phyloP scores from a whole-genome alignment of 1,140 invertebrate species.

The Drosophila neocordata region DNA sequence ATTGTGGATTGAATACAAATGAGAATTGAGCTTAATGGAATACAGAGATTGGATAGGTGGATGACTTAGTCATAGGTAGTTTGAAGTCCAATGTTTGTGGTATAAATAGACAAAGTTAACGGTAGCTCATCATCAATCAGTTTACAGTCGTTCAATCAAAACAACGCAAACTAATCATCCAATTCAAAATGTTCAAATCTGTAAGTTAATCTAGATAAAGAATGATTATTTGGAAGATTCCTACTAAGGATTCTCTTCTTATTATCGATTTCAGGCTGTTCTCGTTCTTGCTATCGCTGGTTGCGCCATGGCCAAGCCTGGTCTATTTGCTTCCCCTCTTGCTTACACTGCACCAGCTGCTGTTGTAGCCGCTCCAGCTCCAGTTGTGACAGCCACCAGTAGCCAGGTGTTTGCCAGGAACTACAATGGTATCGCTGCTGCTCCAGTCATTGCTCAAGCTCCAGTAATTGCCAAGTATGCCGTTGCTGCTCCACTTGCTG shows the following conservation, averaged over 20 bases:
- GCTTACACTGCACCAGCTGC: slow-evolving; percentile 51
- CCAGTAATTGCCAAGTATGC: neutral
- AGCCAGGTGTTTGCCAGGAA: slow-evolving; percentile 83
- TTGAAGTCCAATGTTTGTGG: neutral
- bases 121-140: slow-evolving; percentile 30
- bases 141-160: slow-evolving; percentile 33
- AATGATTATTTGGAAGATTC: neutral
- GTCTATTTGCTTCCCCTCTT: slow-evolving; percentile 41
- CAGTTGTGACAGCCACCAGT: slow-evolving; percentile 81
- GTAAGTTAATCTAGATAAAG: slow-evolving; percentile 36
- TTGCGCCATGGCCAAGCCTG: slow-evolving; percentile 70
- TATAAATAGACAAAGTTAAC: slow-evolving; percentile 12
- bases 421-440: slow-evolving; percentile 78
- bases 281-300: slow-evolving; percentile 77
- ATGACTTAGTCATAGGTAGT: neutral
- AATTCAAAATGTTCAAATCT: slow-evolving; percentile 65
- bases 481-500: slow-evolving; percentile 26
- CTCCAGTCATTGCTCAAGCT: slow-evolving; percentile 62
- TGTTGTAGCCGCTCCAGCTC: slow-evolving; percentile 69
- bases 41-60: neutral
- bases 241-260: neutral
- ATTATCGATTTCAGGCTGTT: slow-evolving; percentile 43
- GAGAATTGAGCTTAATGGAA: neutral
- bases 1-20: slow-evolving; percentile 4
- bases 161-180: slow-evolving; percentile 8